Evolutionary conservation across 2,113 vertebrate genomes (phyloP).

Genomic region (Eptesicus fuscus): DNA sequence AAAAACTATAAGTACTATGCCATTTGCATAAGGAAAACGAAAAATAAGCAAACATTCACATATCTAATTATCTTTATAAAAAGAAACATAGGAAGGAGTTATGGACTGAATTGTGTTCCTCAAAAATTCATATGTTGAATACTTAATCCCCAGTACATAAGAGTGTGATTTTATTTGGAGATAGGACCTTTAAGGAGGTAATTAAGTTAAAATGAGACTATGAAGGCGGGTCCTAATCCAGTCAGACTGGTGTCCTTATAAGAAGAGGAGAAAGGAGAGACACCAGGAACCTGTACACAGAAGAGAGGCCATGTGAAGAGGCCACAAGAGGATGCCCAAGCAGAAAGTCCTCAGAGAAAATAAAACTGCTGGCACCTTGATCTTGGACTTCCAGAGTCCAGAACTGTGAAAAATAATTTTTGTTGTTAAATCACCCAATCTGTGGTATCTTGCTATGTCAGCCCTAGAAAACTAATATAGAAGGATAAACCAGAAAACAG

Average conservation of each 20-base stretch:
- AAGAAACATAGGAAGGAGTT: neutral
- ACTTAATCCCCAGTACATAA: neutral
- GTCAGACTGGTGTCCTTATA: neutral
- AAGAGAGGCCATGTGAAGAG: neutral
- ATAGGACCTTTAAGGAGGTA: neutral
- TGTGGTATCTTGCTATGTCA: neutral
- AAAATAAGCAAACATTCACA: neutral
- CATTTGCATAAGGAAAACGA: neutral
- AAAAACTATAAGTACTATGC: neutral
- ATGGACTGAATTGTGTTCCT: neutral
- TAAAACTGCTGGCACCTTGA: too few species aligned
- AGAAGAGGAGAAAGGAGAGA: neutral
- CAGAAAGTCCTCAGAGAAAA: neutral
- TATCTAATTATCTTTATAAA: neutral
- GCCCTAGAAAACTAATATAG: neutral
- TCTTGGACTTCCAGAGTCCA: neutral
- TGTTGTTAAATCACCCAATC: neutral
- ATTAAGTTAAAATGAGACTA: neutral
- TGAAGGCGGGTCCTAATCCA: neutral
- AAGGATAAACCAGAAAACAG: neutral
- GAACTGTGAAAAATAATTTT: neutral
- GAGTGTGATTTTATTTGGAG: neutral
- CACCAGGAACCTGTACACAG: rapidly evolving
- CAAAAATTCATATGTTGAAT: neutral
- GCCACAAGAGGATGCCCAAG: neutral